phyloP scores from a whole-genome alignment of 2,113 vertebrate genomes.

The Oostethus manadensis region DNA sequence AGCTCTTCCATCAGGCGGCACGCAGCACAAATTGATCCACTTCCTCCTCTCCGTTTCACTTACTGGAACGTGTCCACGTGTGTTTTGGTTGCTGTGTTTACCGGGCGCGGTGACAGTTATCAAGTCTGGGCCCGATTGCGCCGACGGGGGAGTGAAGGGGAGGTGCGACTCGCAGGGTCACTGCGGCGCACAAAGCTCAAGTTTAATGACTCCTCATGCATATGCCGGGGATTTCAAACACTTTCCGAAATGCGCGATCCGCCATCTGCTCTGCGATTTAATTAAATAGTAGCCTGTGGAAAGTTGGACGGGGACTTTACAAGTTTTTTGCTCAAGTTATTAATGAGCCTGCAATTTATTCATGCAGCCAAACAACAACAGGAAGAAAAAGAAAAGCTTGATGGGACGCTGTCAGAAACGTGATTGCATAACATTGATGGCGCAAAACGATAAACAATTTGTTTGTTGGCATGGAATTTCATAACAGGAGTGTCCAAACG shows the following conservation, averaged over 20 bases:
- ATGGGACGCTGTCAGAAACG: not conserved
- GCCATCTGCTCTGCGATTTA: slow-evolving; percentile 7
- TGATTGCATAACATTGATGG: not conserved
- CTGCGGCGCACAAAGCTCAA: not conserved
- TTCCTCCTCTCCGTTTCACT: not conserved
- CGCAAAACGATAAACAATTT: no score
- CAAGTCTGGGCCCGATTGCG: not conserved
- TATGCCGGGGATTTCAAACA: slow-evolving; percentile 1
- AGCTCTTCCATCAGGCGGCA: not conserved
- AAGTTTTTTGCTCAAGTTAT: slow-evolving; percentile 7
- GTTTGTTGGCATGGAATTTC: no score
- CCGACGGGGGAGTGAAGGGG: not conserved
- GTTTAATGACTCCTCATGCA: slow-evolving; percentile 10
- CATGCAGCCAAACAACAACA: not conserved
- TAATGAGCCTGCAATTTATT: slow-evolving; percentile 7
- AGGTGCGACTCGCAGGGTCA: slow-evolving; percentile 1
- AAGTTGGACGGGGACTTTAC: slow-evolving; percentile 4
- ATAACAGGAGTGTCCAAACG: no score
- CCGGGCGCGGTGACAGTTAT: not conserved
- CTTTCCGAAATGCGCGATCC: not conserved
- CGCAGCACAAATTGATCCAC: not conserved
- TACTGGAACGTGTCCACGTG: not conserved
- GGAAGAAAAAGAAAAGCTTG: not conserved
- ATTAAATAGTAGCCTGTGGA: slow-evolving; percentile 10
- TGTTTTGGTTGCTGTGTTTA: not conserved